phyloP scores from a whole-genome alignment of 1,140 invertebrate genomes.

The Halotydeus destructor region DNA sequence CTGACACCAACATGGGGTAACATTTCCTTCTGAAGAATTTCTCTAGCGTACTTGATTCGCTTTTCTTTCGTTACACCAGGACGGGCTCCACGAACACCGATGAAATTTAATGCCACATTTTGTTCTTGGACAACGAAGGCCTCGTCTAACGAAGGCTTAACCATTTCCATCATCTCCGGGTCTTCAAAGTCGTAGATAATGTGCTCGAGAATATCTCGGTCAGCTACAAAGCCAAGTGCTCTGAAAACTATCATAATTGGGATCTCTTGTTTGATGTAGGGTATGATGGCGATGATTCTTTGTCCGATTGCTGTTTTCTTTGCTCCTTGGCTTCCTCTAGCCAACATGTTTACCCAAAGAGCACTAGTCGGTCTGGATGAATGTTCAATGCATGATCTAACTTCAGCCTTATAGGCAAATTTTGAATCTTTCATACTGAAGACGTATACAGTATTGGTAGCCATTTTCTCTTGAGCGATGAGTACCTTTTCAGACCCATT shows the following conservation, averaged over 20 bases:
- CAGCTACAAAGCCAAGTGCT: constrained; percentile 90
- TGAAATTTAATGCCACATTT: constrained; percentile 93
- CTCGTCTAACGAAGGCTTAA: constrained; percentile 92
- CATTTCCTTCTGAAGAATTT: constrained; percentile 99
- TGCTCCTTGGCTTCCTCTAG: constrained; percentile 75
- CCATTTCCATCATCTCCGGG: constrained; percentile 99
- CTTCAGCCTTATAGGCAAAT: constrained; percentile 92
- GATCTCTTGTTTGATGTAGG: constrained; percentile 97
- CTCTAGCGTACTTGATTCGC: constrained; percentile 92
- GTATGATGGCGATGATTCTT: constrained; percentile 86
- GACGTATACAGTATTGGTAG: constrained; percentile 97
- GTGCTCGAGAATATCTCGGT: constrained; percentile 93
- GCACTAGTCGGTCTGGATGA: constrained; percentile 79
- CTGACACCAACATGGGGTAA: constrained; percentile 94
- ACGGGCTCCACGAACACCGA: constrained; percentile 79
- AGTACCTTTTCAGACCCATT: constrained; percentile 89
- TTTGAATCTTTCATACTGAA: constrained; percentile 90
- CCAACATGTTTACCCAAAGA: constrained; percentile 98
- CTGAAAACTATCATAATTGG: constrained; percentile 96
- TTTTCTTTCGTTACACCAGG: constrained; percentile 97
- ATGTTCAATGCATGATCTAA: constrained; percentile 84
- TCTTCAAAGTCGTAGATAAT: constrained; percentile 99
- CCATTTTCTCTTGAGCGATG: constrained; percentile 99
- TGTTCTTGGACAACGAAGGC: constrained; percentile 99
- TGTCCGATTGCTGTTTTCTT: constrained; percentile 96